Percentiles rank a stretch among this genome's conserved stretches.
Evolutionary conservation across 1,140 invertebrate genomes (phyloP).

Genomic region (Polyergus mexicanus): DNA sequence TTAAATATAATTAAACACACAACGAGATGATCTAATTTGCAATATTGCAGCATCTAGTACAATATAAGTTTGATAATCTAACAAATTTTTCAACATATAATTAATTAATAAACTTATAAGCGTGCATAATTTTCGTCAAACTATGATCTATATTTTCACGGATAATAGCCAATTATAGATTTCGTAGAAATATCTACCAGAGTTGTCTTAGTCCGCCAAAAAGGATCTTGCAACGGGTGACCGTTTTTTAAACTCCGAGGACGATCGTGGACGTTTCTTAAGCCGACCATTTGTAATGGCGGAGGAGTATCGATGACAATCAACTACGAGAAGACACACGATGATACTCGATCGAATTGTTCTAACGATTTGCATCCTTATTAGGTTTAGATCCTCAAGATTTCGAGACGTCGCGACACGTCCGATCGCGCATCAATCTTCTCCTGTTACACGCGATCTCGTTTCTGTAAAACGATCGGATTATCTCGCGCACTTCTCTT

Average conservation of each 20-base stretch:
- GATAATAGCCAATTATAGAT: not conserved
- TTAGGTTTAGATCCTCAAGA: not conserved
- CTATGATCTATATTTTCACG: not conserved
- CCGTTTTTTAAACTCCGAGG: not conserved
- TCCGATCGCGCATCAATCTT: not conserved
- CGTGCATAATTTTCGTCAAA: not conserved
- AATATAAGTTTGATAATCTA: not conserved
- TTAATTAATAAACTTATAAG: not conserved
- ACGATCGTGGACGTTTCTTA: not conserved
- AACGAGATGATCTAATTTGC: not conserved
- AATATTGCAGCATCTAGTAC: not conserved
- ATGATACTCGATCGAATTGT: not conserved
- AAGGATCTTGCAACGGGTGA: not conserved
- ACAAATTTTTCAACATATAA: not conserved
- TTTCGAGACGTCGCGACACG: not conserved
- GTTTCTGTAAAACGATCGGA: not conserved
- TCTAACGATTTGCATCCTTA: slow-evolving; percentile 16
- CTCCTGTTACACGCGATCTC: not conserved
- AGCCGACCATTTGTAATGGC: not conserved
- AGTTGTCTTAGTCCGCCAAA: not conserved
- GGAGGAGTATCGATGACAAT: not conserved
- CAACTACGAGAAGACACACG: not conserved
- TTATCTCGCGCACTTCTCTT: not conserved
- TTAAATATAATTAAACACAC: not conserved
- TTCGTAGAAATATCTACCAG: not conserved